phyloP scores from a whole-genome alignment of 92 coral and sea anemone species.

The Zoanthus gigantus region DNA sequence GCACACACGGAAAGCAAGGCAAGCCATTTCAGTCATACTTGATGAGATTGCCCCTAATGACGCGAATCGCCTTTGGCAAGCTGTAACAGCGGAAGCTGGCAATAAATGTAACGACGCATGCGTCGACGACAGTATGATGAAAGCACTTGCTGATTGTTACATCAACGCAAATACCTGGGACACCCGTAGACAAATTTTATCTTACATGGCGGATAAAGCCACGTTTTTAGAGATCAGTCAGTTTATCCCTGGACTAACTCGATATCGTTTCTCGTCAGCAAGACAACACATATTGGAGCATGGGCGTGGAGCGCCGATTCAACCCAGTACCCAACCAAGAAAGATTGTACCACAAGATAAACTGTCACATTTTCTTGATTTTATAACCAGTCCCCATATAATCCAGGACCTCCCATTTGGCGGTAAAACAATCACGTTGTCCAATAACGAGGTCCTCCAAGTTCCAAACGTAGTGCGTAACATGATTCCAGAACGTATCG shows the following conservation, averaged over 20 bases:
- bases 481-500: constrained; percentile 53
- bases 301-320: constrained; percentile 64
- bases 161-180: constrained; percentile 64
- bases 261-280: constrained; percentile 56
- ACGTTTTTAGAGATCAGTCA: constrained; percentile 49
- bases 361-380: constrained; percentile 53
- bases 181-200: constrained; percentile 64
- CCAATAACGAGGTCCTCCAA: constrained; percentile 43
- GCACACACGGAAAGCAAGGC: no score
- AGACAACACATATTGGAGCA: constrained; percentile 64
- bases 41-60: no score
- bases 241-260: constrained; percentile 62
- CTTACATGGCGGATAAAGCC: constrained; percentile 68
- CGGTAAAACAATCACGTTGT: constrained; percentile 50
- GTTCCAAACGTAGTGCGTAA: constrained; percentile 1
- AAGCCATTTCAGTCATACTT: no score
- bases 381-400: constrained; percentile 59
- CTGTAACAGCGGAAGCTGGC: no score
- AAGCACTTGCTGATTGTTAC: constrained; percentile 64
- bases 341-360: constrained; percentile 59
- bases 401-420: constrained; percentile 64
- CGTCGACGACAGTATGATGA: constrained; percentile 33
- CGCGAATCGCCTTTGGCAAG: no score
- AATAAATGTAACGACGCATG: no score
- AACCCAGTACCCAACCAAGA: constrained; percentile 19